Evolutionary conservation across 2,113 vertebrate genomes (phyloP).

Genomic region (Chrysochloris asiatica): DNA sequence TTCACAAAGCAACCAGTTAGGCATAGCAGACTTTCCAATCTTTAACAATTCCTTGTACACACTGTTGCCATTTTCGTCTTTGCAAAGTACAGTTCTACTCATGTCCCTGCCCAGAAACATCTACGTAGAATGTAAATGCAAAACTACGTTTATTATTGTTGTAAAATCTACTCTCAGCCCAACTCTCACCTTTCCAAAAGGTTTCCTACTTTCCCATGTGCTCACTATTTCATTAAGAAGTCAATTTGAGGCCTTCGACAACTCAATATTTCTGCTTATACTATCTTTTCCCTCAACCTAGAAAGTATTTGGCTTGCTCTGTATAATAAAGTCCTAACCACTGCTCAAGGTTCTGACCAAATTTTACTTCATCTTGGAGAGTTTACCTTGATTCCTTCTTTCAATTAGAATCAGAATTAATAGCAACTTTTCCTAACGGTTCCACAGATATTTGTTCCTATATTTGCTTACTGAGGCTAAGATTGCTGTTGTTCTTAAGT

Average conservation of each 20-base stretch:
- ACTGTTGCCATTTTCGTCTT: background rate
- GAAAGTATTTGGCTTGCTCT: background rate
- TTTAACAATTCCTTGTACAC: background rate
- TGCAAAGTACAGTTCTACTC: background rate
- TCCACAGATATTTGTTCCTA: background rate
- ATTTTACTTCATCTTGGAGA: background rate
- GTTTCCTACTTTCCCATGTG: background rate
- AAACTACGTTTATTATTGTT: background rate
- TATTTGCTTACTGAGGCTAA: background rate
- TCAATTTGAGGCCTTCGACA: background rate
- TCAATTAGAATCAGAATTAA: background rate
- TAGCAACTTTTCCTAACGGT: background rate
- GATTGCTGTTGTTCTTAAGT: too few species aligned
- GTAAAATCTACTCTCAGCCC: background rate
- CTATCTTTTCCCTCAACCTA: background rate
- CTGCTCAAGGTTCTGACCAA: background rate
- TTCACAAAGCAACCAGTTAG: background rate
- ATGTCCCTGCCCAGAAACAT: background rate
- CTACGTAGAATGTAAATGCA: background rate
- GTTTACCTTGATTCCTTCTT: background rate
- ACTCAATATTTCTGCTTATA: background rate
- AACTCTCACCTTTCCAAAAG: background rate
- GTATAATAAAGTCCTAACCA: background rate
- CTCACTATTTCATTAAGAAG: background rate
- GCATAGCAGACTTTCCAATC: background rate